These are phyloP conservation scores for Clanis bilineata DNA, from an alignment of 2,888 invertebrate species.

Conservation along the genomic window DNA sequence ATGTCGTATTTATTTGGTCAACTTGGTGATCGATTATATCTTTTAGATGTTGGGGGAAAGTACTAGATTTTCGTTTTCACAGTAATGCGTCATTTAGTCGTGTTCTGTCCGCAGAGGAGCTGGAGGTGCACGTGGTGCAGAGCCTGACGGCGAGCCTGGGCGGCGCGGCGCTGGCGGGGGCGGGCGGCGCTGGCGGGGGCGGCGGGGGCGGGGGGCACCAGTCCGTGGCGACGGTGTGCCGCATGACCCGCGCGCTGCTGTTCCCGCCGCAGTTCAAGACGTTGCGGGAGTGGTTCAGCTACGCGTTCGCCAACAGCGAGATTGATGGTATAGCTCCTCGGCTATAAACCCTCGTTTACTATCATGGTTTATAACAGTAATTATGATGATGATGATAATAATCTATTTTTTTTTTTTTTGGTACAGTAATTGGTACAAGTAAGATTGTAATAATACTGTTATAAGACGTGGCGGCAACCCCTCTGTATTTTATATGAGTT, in stretches of 20 bases:
- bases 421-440: no score
- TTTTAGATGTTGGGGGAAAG: no score
- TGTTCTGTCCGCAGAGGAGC: slow-evolving; percentile 60
- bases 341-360: no score
- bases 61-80: neutral
- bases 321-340: slow-evolving; percentile 97
- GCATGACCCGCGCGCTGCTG: slow-evolving; percentile 94
- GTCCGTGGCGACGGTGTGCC: slow-evolving; percentile 97
- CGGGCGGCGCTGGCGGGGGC: slow-evolving; percentile 44
- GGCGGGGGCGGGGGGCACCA: slow-evolving; percentile 87
- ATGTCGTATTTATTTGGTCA: no score
- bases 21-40: no score
- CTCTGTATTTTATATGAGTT: no score
- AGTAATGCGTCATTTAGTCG: neutral
- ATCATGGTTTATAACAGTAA: no score
- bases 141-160: slow-evolving; percentile 95
- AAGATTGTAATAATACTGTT: no score
- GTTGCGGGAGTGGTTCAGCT: slow-evolving; percentile 97
- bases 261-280: slow-evolving; percentile 98
- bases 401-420: no score
- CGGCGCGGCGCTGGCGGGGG: slow-evolving; percentile 77
- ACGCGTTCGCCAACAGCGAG: slow-evolving; percentile 96
- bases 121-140: slow-evolving; percentile 92
- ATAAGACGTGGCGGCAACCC: no score
- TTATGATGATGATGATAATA: no score